Evolutionary conservation across 2,113 vertebrate genomes (phyloP).

Genomic region (Thamnophis sirtalis): DNA sequence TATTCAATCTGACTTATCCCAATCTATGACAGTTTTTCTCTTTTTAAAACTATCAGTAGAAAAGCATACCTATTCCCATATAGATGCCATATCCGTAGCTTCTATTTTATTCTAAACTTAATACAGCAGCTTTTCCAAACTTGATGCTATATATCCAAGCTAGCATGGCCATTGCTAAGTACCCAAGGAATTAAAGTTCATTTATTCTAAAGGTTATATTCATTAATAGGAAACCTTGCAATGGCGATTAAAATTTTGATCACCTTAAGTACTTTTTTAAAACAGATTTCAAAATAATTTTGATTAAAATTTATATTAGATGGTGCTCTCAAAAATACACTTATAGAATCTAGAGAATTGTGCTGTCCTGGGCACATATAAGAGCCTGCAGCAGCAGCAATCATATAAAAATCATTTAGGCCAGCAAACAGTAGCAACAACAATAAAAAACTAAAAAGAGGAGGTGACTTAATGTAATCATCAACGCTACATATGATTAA

Average conservation of each 20-base stretch:
- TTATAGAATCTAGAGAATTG: neutral
- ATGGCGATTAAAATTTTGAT: neutral
- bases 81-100: neutral
- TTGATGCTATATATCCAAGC: neutral
- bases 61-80: neutral
- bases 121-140: neutral
- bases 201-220: neutral
- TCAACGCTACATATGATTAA: conserved; percentile 4
- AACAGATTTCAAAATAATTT: neutral
- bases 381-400: neutral
- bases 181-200: neutral
- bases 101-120: neutral
- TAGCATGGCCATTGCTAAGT: neutral
- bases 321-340: neutral
- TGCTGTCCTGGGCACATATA: neutral
- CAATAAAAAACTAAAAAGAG: neutral
- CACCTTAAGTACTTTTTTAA: neutral
- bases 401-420: neutral
- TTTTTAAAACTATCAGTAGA: neutral
- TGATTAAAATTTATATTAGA: neutral
- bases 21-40: neutral
- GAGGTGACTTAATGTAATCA: neutral
- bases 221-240: neutral
- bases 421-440: neutral
- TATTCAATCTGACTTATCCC: neutral